Conservation (phyloP, 2,113 vertebrate genomes). For the Caretta caretta region DNA sequence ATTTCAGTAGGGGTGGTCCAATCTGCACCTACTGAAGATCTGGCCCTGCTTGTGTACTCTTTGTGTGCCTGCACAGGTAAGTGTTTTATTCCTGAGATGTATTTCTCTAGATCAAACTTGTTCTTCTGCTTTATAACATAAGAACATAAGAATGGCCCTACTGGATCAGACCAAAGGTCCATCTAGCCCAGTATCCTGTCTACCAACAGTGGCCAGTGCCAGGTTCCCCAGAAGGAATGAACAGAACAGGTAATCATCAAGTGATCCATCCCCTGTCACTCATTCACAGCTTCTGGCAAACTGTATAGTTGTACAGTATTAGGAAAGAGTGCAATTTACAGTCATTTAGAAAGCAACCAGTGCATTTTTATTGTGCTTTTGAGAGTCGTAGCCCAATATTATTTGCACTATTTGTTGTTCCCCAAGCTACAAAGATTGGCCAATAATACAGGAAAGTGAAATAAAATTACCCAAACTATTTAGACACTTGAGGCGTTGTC, state of each 20-base stretch:
- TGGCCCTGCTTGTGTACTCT: not conserved
- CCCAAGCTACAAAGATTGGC: not conserved
- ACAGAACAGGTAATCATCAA: no score
- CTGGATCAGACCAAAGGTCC: no score
- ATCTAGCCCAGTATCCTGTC: no score
- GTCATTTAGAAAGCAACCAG: not conserved
- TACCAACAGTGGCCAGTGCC: no score
- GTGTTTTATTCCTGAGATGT: not conserved
- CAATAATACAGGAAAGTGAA: constrained; percentile 10
- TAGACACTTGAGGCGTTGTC: not conserved
- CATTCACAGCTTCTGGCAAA: no score
- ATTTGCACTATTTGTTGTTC: not conserved
- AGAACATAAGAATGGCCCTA: no score
- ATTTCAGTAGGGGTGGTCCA: not conserved
- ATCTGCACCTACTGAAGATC: not conserved
- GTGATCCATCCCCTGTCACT: no score
- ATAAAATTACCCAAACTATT: not conserved
- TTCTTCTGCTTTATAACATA: not conserved
- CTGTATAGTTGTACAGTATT: not conserved
- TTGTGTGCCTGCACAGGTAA: not conserved
- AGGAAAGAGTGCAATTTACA: not conserved
- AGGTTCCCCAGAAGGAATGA: no score
- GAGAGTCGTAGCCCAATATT: accelerated
- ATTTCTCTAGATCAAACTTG: not conserved
- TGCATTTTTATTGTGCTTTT: not conserved